phyloP scores from a whole-genome alignment of 1,140 invertebrate species.

The Musca vetustissima region DNA sequence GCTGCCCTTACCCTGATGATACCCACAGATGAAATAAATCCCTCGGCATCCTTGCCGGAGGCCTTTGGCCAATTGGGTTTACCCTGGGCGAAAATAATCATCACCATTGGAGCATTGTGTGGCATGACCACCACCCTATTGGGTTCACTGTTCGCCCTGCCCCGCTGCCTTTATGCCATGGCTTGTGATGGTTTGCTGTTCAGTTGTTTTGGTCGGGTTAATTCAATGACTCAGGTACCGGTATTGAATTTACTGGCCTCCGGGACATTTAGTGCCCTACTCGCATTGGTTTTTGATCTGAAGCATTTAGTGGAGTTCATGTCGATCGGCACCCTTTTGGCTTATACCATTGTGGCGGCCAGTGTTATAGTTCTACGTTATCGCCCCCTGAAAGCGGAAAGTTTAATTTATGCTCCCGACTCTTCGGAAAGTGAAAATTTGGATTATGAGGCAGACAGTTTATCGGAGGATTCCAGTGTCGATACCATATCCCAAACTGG shows the following conservation, averaged over 20 bases:
- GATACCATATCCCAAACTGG: slow-evolving; percentile 51
- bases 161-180: slow-evolving; percentile 86
- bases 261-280: slow-evolving; percentile 73
- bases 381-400: slow-evolving; percentile 61
- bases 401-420: slow-evolving; percentile 45
- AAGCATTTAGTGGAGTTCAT: slow-evolving; percentile 91
- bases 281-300: slow-evolving; percentile 86
- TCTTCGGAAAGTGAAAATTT: slow-evolving; percentile 44
- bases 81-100: slow-evolving; percentile 84
- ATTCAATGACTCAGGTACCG: slow-evolving; percentile 78
- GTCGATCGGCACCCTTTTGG: slow-evolving; percentile 88
- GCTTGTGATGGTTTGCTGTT: slow-evolving; percentile 85
- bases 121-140: slow-evolving; percentile 88
- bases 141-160: slow-evolving; percentile 81
- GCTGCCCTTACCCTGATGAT: slow-evolving; percentile 82
- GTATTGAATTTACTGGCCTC: slow-evolving; percentile 79
- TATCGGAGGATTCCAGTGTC: slow-evolving; percentile 44
- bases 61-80: slow-evolving; percentile 75
- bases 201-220: slow-evolving; percentile 74
- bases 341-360: slow-evolving; percentile 88
- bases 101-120: slow-evolving; percentile 83
- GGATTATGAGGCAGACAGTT: slow-evolving; percentile 31
- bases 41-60: slow-evolving; percentile 79
- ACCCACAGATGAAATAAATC: slow-evolving; percentile 73
- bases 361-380: slow-evolving; percentile 86